Evolutionary conservation across 1,140 invertebrate species (phyloP).

Genomic region (Penaeus vannamei): DNA sequence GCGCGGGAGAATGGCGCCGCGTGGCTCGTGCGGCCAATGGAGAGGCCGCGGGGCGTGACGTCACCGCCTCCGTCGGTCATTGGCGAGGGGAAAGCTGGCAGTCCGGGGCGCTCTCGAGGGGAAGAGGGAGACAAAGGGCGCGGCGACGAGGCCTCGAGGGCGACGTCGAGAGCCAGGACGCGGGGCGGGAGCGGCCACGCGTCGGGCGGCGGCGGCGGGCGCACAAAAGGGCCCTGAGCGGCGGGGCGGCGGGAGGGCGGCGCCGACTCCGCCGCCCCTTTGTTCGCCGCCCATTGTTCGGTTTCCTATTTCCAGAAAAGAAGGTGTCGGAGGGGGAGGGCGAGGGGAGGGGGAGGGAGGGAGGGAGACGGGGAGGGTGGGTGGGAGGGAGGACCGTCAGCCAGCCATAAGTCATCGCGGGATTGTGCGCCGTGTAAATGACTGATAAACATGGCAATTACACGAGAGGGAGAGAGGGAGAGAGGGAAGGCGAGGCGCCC

Average conservation of each 20-base stretch:
- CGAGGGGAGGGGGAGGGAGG: conserved; percentile 12
- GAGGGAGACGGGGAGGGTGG: background rate
- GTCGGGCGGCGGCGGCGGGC: conserved; percentile 18
- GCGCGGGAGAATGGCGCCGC: conserved; percentile 51
- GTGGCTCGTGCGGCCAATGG: conserved; percentile 53
- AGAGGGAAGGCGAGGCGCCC: background rate
- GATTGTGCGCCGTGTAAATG: conserved; percentile 50
- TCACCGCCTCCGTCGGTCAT: conserved; percentile 42
- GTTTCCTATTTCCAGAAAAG: conserved; percentile 62
- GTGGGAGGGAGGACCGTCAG: background rate
- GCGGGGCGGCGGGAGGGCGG: conserved; percentile 46
- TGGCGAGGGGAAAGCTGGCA: conserved; percentile 52
- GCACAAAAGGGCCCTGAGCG: conserved; percentile 43
- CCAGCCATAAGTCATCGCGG: conserved; percentile 47
- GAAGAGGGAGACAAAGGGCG: background rate
- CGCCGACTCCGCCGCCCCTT: conserved; percentile 30
- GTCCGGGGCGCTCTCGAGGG: background rate
- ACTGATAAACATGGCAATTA: conserved; percentile 57
- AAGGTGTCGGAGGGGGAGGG: conserved; percentile 36
- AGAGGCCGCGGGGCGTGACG: conserved; percentile 31
- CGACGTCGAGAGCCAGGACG: conserved; percentile 21
- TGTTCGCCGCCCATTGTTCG: conserved; percentile 53
- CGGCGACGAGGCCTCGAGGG: background rate
- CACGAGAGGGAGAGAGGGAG: background rate
- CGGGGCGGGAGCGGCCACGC: background rate